Percentiles rank a stretch among this genome's conserved stretches.
Conservation (phyloP, 1,140 invertebrate species). For the Drosophila equinoxialis region DNA sequence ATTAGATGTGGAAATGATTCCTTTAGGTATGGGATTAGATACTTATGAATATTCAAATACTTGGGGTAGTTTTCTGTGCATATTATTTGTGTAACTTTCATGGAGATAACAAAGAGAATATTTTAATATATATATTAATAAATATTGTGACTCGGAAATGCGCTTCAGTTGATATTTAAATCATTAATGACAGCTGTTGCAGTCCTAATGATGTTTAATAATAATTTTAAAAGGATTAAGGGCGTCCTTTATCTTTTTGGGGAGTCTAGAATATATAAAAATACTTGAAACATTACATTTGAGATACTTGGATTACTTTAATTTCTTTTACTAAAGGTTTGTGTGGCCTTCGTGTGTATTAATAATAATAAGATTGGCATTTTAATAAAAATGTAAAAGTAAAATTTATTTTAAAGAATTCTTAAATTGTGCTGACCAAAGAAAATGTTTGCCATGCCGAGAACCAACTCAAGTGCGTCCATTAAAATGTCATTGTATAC, state of each 20-base stretch:
- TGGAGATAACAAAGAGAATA: constrained; percentile 48
- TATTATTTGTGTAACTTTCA: constrained; percentile 17
- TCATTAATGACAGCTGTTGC: constrained; percentile 16
- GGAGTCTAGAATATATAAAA: not conserved
- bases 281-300: too few species aligned
- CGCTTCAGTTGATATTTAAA: constrained; percentile 38
- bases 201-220: not conserved
- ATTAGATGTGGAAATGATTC: constrained; percentile 55
- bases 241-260: not conserved
- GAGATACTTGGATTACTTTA: too few species aligned
- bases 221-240: not conserved
- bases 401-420: constrained; percentile 30
- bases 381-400: constrained; percentile 5
- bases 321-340: too few species aligned
- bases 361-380: too few species aligned
- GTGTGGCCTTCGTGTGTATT: too few species aligned
- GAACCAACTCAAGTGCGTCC: constrained; percentile 57
- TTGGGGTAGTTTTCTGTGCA: constrained; percentile 3
- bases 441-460: not conserved
- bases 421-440: not conserved
- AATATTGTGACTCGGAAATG: constrained; percentile 42
- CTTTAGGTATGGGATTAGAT: constrained; percentile 46
- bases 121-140: constrained; percentile 51
- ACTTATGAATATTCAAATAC: constrained; percentile 45
- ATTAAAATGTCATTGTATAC: constrained; percentile 65